Conservation (phyloP, 1,140 invertebrate genomes). For the Olivierus martensii region DNA sequence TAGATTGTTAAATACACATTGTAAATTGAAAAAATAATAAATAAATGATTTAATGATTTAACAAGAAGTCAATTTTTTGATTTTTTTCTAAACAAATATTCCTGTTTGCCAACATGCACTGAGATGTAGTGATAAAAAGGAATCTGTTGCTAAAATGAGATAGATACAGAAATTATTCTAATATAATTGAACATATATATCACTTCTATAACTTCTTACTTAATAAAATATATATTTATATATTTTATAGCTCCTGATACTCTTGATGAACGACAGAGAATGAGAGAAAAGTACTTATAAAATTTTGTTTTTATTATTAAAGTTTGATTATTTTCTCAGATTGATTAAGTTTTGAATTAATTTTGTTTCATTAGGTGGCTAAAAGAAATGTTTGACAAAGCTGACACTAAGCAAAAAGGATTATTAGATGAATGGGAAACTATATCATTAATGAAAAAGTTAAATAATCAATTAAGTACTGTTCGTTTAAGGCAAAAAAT, state of each 20-base stretch:
- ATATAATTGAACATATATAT: too few relatives aligned
- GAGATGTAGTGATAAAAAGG: too few relatives aligned
- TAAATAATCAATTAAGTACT: slow-evolving; percentile 37
- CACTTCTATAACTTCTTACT: too few relatives aligned
- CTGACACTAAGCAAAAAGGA: slow-evolving; percentile 34
- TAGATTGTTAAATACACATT: too few relatives aligned
- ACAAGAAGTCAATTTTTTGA: too few relatives aligned
- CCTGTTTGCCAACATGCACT: too few relatives aligned
- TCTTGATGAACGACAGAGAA: slow-evolving; percentile 34
- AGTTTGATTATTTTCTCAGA: neutral
- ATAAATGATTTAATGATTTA: too few relatives aligned
- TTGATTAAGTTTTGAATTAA: neutral
- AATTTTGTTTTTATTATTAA: neutral
- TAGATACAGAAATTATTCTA: too few relatives aligned
- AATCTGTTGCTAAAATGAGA: too few relatives aligned
- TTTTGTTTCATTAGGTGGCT: slow-evolving; percentile 35
- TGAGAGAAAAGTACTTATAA: slow-evolving; percentile 31
- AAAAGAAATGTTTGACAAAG: slow-evolving; percentile 38
- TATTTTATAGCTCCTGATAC: slow-evolving; percentile 15
- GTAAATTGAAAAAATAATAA: too few relatives aligned
- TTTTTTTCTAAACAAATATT: too few relatives aligned
- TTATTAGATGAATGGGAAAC: slow-evolving; percentile 38
- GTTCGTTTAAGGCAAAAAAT: slow-evolving; percentile 39
- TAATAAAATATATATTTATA: too few relatives aligned
- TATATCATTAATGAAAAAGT: slow-evolving; percentile 36